These are phyloP conservation scores for Julus scandinavius DNA, from an alignment of 2,888 invertebrate genomes.

Conservation along the genomic window DNA sequence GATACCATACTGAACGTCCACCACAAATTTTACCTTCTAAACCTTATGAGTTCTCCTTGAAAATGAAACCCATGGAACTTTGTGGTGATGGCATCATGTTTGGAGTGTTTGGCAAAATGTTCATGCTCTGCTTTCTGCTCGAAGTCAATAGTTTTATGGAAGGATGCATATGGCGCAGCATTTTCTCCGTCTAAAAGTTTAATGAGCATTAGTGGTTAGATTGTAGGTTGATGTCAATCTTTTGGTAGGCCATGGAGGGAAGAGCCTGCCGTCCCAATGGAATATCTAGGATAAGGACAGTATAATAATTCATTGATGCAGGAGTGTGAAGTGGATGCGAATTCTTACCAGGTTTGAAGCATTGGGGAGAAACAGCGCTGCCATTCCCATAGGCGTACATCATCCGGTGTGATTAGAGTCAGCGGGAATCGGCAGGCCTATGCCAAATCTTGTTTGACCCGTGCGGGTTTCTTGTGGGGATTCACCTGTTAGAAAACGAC, in stretches of 20 bases:
- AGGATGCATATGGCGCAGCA: slow-evolving; percentile 46
- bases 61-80: background rate
- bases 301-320: slow-evolving; percentile 46
- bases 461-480: slow-evolving; percentile 22
- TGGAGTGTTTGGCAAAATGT: background rate
- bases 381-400: slow-evolving; percentile 41
- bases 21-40: no score
- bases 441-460: slow-evolving; percentile 45
- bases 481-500: slow-evolving; percentile 45
- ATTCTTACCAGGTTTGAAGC: slow-evolving; percentile 44
- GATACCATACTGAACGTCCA: no score
- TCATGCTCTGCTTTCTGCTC: background rate
- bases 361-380: slow-evolving; percentile 26
- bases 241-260: slow-evolving; percentile 41
- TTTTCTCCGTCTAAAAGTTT: slow-evolving; percentile 35
- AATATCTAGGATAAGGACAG: slow-evolving; percentile 44
- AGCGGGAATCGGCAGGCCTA: slow-evolving; percentile 19
- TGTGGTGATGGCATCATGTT: background rate
- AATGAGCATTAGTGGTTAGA: slow-evolving; percentile 46
- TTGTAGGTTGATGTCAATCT: slow-evolving; percentile 46
- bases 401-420: slow-evolving; percentile 51
- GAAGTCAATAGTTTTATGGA: slow-evolving; percentile 45
- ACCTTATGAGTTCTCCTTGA: background rate
- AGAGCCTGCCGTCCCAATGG: slow-evolving; percentile 31
- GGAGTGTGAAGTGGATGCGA: slow-evolving; percentile 45